Conservation (phyloP, 2,888 invertebrate genomes). For the Seira musarum region DNA sequence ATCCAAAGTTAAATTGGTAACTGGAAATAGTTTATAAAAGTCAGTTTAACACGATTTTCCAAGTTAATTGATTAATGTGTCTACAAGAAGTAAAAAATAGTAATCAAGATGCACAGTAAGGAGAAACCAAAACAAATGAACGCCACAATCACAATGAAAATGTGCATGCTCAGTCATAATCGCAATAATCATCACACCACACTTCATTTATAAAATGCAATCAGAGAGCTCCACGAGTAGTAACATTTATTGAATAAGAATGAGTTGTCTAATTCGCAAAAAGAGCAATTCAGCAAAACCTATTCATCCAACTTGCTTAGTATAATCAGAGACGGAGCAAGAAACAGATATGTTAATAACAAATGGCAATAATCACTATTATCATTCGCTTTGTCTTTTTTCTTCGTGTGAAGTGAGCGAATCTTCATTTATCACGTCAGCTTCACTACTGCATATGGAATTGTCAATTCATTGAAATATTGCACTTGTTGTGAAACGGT, state of each 20-base stretch:
- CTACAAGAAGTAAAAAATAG: not conserved
- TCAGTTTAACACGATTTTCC: no score
- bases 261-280: not conserved
- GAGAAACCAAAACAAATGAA: conserved; percentile 6
- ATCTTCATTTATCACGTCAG: not conserved
- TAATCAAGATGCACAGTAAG: not conserved
- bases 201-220: no score
- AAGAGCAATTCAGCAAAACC: not conserved
- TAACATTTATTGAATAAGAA: not conserved
- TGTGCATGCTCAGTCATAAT: not conserved
- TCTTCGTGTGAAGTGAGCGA: not conserved
- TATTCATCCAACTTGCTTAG: not conserved
- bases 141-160: not conserved
- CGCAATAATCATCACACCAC: not conserved
- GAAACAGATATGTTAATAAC: not conserved
- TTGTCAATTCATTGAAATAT: not conserved
- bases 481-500: not conserved
- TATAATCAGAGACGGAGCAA: not conserved
- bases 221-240: not conserved
- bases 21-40: no score
- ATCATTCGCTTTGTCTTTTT: not conserved
- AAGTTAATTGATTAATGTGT: no score
- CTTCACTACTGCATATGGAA: not conserved
- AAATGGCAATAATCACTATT: not conserved
- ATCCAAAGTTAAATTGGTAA: no score